Evolutionary conservation across 2,888 invertebrate genomes (phyloP), one percentile per base, ranked within the genome.

Genomic region (Campoplex nolae): DNA sequence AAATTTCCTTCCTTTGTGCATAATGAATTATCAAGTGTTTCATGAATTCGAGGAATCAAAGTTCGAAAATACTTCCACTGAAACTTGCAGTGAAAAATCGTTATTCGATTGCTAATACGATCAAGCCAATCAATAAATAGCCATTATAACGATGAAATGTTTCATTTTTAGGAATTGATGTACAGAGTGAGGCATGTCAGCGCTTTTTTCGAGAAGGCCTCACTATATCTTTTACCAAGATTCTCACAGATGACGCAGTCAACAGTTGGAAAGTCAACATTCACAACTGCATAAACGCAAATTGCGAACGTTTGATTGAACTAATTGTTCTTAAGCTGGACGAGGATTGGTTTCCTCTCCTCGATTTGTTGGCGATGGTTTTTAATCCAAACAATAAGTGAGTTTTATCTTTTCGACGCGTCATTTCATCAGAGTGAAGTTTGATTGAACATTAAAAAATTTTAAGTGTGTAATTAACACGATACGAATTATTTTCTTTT

Each of bases 191-290:
- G 95, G 96, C 97, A 79, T 99, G 99, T 95, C 98, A 99, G 94
- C 96, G 98, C 91, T 99, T 99, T 95, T 99, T 98, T 95, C 97
- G 98, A 92, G 99, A 99, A 94, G 98, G 98, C 77, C 96, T 99
- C 90, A 98, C 98, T 88, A 96, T 98, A 90, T 99, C 99, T 78
- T 99, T 99, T 95, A 98, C 98, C 75, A 99, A 99, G 95, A 98
- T 99, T 93, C 96, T 99, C 92, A 99, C 99, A 28, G 99, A 99
- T 95, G 99, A 99, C 95, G 99, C 99, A 79, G 99, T 99, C 77
- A 98, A 98, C 93, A 98, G 98, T 92, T 99, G 99, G 99, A 99
- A 99, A 95, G 96, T 97, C 92, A 99, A 99, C 95, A 99, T 99
- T 93, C 99, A 99, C 95, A 97, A 97, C 94, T 99, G 98, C 95